phyloP scores from a whole-genome alignment of 2,888 invertebrate genomes.

The Timandra comae region DNA sequence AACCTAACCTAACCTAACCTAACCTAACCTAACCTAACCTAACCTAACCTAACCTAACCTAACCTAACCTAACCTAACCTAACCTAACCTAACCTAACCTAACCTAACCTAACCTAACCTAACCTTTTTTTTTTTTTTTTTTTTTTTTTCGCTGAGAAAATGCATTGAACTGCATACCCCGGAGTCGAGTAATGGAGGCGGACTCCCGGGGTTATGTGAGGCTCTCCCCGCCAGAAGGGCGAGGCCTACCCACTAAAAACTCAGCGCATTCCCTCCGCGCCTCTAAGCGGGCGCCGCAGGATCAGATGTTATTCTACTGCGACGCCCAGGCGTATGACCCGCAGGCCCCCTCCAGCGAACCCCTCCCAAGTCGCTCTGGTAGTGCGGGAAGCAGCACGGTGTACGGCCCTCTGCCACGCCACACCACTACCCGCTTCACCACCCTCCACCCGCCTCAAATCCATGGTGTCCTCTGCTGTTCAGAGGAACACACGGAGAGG shows the following conservation, averaged over 20 bases:
- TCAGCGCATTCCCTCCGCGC: no score
- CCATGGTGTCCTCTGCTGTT: no score
- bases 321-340: not conserved
- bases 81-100: constrained; percentile 19
- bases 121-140: constrained; percentile 6
- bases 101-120: constrained; percentile 17
- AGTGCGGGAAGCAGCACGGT: no score
- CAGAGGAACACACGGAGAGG: no score
- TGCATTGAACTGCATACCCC: not conserved
- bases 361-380: no score
- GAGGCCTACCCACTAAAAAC: no score
- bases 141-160: constrained; percentile 4
- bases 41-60: constrained; percentile 24
- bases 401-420: no score
- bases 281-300: no score
- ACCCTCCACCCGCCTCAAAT: no score
- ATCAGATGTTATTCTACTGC: no score
- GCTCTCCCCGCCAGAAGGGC: not conserved
- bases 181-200: not conserved
- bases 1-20: constrained; percentile 14
- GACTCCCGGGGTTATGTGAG: not conserved
- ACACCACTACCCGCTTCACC: no score
- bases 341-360: not conserved
- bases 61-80: constrained; percentile 23
- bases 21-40: constrained; percentile 22